Evolutionary conservation across 2,888 invertebrate species (phyloP).

Genomic region (Molanna angustata): DNA sequence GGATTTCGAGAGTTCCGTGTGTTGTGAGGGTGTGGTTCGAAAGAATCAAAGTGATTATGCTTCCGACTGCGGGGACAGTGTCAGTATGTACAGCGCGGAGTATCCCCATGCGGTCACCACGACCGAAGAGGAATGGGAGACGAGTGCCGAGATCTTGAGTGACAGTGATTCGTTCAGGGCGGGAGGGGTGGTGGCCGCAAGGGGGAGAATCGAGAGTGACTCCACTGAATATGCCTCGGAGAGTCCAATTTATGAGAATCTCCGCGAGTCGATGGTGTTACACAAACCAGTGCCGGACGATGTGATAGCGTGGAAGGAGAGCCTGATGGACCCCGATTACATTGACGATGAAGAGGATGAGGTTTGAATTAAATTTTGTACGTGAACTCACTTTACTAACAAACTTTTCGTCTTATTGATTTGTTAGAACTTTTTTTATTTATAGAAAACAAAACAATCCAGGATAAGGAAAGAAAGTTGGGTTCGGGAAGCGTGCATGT

Average conservation of each 20-base stretch:
- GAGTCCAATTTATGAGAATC: constrained; percentile 50
- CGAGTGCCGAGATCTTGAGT: constrained; percentile 51
- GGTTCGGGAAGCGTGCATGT: too few species aligned
- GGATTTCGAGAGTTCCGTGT: background rate
- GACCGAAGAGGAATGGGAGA: constrained; percentile 50
- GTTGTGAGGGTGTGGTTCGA: background rate
- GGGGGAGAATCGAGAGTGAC: constrained; percentile 32
- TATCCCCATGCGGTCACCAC: constrained; percentile 43
- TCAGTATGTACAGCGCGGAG: constrained; percentile 41
- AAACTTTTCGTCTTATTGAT: too few species aligned
- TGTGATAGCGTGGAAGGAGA: constrained; percentile 55
- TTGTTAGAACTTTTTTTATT: too few species aligned
- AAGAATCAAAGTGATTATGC: background rate
- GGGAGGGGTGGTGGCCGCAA: constrained; percentile 33
- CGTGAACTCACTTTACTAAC: too few species aligned
- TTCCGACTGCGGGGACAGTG: constrained; percentile 9
- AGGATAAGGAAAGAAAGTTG: too few species aligned
- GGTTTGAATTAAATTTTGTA: constrained; percentile 41
- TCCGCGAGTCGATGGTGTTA: constrained; percentile 43
- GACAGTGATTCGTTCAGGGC: constrained; percentile 39
- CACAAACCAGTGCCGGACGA: constrained; percentile 38
- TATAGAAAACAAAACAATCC: too few species aligned
- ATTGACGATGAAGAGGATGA: constrained; percentile 58
- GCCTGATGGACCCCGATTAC: constrained; percentile 49
- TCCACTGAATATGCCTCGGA: constrained; percentile 36